These are phyloP conservation scores for Simalia tracyae DNA, from an alignment of 2,797 vertebrate species.

Conservation along the genomic window DNA sequence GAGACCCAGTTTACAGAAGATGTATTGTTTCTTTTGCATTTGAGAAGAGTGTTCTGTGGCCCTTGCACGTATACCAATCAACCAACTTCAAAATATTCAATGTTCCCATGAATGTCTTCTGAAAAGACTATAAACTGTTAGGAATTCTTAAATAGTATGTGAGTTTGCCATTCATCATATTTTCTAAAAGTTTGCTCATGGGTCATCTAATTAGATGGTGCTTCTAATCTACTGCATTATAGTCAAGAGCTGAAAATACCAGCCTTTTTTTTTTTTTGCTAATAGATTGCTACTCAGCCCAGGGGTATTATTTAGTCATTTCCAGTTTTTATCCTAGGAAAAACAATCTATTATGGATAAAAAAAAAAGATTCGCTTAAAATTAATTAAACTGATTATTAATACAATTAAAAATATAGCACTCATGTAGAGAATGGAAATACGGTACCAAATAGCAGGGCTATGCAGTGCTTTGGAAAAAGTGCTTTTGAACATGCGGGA, in stretches of 20 bases:
- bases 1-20: neutral
- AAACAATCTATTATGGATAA: neutral
- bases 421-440: neutral
- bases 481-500: neutral
- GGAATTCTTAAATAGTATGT: neutral
- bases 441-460: neutral
- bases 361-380: conserved; percentile 1
- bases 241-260: neutral
- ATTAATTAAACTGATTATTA: conserved; percentile 18
- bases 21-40: neutral
- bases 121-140: conserved; percentile 1
- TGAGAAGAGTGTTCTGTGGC: neutral
- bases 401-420: neutral
- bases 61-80: neutral
- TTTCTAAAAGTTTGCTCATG: neutral
- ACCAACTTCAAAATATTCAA: conserved; percentile 21
- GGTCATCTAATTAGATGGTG: neutral
- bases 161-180: neutral
- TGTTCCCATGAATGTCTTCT: neutral
- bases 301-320: neutral
- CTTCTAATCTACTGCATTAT: neutral
- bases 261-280: neutral
- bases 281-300: neutral
- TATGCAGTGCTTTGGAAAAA: neutral
- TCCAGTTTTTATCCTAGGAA: neutral